Base-by-base conservation (phyloP, 2,797 vertebrate species). In the Molossus alvarezi region DNA sequence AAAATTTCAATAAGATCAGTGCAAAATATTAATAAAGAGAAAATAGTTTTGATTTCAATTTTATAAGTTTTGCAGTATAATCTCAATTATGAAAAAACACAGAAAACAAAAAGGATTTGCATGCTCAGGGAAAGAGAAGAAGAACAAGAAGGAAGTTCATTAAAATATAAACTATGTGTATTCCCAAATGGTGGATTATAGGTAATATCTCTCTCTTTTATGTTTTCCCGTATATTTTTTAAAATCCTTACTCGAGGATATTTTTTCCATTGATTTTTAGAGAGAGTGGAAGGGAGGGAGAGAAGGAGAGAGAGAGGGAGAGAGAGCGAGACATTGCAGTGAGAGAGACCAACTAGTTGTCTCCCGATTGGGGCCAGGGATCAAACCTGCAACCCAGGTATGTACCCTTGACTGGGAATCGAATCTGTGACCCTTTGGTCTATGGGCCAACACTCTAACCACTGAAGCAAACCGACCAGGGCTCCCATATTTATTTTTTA, bases 71-170 rank as follows among this genome's bases (percentile, higher is more conserved):
- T 62, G 48, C 25, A 41, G 62, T 55, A 87, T 72, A 51, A 80
- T 87, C 57, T 72, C 73, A 87, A 55, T 80, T 93, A 72, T 64
- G 18, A 71, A 87, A 53, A 62, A 62, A 72, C 18, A 53, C 18
- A 60, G 23, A 48, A 71, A 51, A 37, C 65, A 53, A 37, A 53
- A 79, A 77, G 55, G 41, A 12, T n/a, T 62, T 53, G 62, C 80
- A 53, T 72, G 65, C 12, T 14, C 48, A 45, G 20, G 58, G 72
- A 87, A 87, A 93, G 64, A 87, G 55, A 72, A 62, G 87, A 93
- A 72, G 55, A 87, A 62, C 20, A 80, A 48, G 65, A 69, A 72
- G 45, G 33, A 81, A 72, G 53, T 33, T 25, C 29, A 72, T 41
- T 45, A 72, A 88, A 80, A 87, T 51, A 20, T 62, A 41, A 88